These are phyloP conservation scores for Anolis carolinensis DNA, from an alignment of 2,113 vertebrate genomes.

Conservation along the genomic window DNA sequence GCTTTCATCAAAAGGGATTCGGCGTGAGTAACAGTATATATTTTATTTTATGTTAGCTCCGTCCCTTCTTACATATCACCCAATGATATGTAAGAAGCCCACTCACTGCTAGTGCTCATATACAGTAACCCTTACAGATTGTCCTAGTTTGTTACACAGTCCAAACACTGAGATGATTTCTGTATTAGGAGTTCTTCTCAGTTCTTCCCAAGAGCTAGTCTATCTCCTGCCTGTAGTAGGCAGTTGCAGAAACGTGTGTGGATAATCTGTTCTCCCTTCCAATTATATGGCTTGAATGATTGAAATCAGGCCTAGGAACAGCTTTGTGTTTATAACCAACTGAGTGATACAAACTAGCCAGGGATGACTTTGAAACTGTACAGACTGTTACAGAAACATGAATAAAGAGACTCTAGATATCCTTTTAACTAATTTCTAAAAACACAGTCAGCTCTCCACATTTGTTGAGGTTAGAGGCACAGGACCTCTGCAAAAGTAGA, in stretches of 20 bases:
- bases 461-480: too few relatives aligned
- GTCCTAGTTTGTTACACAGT: background rate
- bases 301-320: background rate
- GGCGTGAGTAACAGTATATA: slow-evolving; percentile 60
- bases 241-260: background rate
- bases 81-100: background rate
- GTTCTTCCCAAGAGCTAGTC: background rate
- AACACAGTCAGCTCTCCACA: too few relatives aligned
- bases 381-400: background rate
- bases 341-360: background rate
- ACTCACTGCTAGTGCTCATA: background rate
- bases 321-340: background rate
- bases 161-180: background rate
- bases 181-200: background rate
- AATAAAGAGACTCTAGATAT: background rate
- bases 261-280: background rate
- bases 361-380: background rate
- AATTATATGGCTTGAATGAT: background rate
- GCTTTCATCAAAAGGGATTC: slow-evolving; percentile 81
- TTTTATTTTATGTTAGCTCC: background rate
- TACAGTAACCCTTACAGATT: background rate
- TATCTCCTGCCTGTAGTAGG: background rate
- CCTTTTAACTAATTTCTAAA: background rate
- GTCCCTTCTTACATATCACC: too few relatives aligned
- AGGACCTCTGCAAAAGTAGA: too few relatives aligned